Evolutionary conservation across 2,888 invertebrate genomes (phyloP).

Genomic region (Chorisops tibialis): DNA sequence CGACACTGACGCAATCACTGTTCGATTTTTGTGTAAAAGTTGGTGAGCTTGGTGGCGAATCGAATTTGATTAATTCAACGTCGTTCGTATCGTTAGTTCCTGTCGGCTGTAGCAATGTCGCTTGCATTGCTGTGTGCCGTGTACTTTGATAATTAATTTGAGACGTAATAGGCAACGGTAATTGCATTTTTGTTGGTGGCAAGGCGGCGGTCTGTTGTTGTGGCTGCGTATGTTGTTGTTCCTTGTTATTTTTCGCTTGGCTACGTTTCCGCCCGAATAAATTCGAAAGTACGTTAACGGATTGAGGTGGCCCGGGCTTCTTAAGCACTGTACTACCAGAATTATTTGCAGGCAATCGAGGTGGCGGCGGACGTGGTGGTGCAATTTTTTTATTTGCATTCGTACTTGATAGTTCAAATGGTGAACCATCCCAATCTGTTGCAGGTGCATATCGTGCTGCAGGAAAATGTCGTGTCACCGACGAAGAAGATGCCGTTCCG

Average conservation of each 20-base stretch:
- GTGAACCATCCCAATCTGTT: conserved; percentile 49
- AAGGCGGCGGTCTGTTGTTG: background rate
- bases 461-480: conserved; percentile 47
- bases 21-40: conserved; percentile 71
- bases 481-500: conserved; percentile 14
- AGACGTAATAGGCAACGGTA: background rate
- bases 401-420: conserved; percentile 38
- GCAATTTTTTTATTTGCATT: conserved; percentile 44
- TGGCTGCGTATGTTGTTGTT: background rate
- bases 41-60: conserved; percentile 71
- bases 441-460: conserved; percentile 47
- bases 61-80: conserved; percentile 63
- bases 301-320: conserved; percentile 37
- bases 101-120: background rate
- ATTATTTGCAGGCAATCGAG: conserved; percentile 39
- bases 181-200: background rate
- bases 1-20: conserved; percentile 71
- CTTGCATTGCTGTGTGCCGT: background rate
- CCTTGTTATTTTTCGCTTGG: background rate
- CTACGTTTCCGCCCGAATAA: conserved; percentile 41
- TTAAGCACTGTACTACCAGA: conserved; percentile 31
- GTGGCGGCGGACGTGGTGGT: conserved; percentile 51
- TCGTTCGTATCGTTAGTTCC: background rate
- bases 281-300: conserved; percentile 46
- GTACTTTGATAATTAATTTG: conserved; percentile 8